Conservation (phyloP, 2,888 invertebrate genomes). For the Polydrusus pterygomalis region DNA sequence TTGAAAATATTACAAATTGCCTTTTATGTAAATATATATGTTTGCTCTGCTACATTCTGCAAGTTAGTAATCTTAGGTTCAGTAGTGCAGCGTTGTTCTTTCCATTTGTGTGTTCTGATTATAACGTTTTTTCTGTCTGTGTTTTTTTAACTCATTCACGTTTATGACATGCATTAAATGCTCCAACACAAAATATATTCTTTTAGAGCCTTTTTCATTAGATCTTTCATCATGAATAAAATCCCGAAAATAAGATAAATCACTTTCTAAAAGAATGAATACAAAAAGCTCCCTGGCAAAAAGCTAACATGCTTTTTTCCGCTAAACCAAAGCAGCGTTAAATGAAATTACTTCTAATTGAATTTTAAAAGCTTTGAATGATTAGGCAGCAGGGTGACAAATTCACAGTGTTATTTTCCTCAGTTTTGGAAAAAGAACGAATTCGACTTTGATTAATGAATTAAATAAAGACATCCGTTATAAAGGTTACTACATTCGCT, state of each 20-base stretch:
- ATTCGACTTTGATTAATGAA: conserved; percentile 65
- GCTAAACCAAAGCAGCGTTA: conserved; percentile 31
- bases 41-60: too few relatives aligned
- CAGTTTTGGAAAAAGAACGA: conserved; percentile 55
- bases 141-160: too few relatives aligned
- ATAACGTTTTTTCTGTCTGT: too few relatives aligned
- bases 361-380: conserved; percentile 55
- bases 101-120: too few relatives aligned
- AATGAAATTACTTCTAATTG: conserved; percentile 53
- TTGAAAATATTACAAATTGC: too few relatives aligned
- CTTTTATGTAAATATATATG: too few relatives aligned
- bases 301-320: conserved; percentile 44
- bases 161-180: neutral
- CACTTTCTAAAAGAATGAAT: conserved; percentile 37
- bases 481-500: conserved; percentile 60
- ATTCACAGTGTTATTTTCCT: conserved; percentile 56
- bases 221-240: conserved; percentile 6
- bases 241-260: conserved; percentile 34
- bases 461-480: conserved; percentile 63
- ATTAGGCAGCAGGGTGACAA: conserved; percentile 60
- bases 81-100: too few relatives aligned
- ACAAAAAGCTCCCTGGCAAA: conserved; percentile 23
- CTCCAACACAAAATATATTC: neutral
- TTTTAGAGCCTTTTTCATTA: neutral
- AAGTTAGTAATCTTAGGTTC: too few relatives aligned